Evolutionary conservation across 2,888 invertebrate species (phyloP).

Genomic region (Pyrochroa serraticornis): DNA sequence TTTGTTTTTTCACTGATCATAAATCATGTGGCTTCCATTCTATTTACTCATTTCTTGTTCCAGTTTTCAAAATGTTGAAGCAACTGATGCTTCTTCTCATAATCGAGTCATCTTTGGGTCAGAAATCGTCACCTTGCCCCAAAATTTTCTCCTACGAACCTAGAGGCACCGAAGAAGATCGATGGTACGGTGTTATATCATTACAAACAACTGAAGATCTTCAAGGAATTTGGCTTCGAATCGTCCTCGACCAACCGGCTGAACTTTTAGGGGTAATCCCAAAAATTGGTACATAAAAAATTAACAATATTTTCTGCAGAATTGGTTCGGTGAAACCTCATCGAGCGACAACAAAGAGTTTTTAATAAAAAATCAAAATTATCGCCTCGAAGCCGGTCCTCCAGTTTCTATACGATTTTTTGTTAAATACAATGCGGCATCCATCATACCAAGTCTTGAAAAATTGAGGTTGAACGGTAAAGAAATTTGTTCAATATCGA

Average conservation of each 20-base stretch:
- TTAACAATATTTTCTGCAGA: conserved; percentile 50
- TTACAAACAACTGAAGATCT: conserved; percentile 64
- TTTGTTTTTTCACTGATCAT: too few species aligned
- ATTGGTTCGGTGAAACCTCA: conserved; percentile 63
- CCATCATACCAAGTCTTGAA: conserved; percentile 59
- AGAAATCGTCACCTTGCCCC: conserved; percentile 62
- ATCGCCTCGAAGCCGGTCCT: conserved; percentile 64
- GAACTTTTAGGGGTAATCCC: conserved; percentile 64
- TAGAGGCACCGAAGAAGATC: conserved; percentile 55
- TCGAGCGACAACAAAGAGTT: conserved; percentile 66
- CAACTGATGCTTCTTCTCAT: too few species aligned
- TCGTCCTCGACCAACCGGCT: conserved; percentile 65
- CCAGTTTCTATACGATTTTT: conserved; percentile 65
- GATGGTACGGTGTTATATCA: conserved; percentile 67
- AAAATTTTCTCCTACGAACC: conserved; percentile 56
- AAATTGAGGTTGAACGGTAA: conserved; percentile 65
- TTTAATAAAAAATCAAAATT: conserved; percentile 64
- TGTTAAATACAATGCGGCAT: conserved; percentile 63
- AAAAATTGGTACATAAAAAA: background rate
- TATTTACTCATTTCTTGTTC: too few species aligned
- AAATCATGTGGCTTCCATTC: too few species aligned
- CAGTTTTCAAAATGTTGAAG: too few species aligned
- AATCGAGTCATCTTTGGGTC: conserved; percentile 11
- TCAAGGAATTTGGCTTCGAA: conserved; percentile 65
- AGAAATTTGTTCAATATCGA: conserved; percentile 60